Conservation (phyloP, 2,797 vertebrate species). For the Sebastolobus alascanus region DNA sequence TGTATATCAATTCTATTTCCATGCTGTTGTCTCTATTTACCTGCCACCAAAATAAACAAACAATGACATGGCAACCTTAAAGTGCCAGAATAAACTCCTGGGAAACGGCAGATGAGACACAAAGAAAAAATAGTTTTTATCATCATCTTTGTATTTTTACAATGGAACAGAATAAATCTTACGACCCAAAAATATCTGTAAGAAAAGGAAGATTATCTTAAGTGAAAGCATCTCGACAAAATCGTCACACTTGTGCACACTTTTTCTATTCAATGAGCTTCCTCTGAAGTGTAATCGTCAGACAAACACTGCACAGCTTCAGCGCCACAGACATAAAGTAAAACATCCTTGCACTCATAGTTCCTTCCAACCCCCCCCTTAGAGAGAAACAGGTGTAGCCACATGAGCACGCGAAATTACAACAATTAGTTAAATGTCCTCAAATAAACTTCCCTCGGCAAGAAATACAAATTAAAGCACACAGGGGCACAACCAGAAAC, state of each 20-base stretch:
- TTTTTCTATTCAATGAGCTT: conserved; percentile 25
- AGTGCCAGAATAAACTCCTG: conserved; percentile 27
- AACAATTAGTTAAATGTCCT: conserved; percentile 88
- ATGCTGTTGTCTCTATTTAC: conserved; percentile 19
- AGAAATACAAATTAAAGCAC: conserved; percentile 87
- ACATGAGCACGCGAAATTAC: conserved; percentile 77
- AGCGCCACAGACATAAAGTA: conserved; percentile 55
- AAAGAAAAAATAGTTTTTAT: neutral
- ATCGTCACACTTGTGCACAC: conserved; percentile 7
- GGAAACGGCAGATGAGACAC: conserved; percentile 7
- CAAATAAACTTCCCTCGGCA: conserved; percentile 87
- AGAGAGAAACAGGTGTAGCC: conserved; percentile 80
- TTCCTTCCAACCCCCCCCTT: conserved; percentile 55
- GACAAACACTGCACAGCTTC: conserved; percentile 48
- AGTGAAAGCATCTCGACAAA: conserved; percentile 15
- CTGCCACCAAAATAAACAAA: conserved; percentile 36
- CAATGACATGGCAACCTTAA: conserved; percentile 29
- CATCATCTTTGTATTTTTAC: conserved; percentile 5
- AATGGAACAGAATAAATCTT: neutral
- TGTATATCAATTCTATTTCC: conserved; percentile 17
- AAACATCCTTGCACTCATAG: conserved; percentile 55
- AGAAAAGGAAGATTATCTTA: neutral
- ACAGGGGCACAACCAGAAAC: conserved; percentile 75
- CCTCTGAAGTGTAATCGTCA: conserved; percentile 33
- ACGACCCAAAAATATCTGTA: neutral